Evolutionary conservation across 2,888 invertebrate species (phyloP), one percentile per base, ranked within the genome.

Genomic region (Blastobasis lacticolella): DNA sequence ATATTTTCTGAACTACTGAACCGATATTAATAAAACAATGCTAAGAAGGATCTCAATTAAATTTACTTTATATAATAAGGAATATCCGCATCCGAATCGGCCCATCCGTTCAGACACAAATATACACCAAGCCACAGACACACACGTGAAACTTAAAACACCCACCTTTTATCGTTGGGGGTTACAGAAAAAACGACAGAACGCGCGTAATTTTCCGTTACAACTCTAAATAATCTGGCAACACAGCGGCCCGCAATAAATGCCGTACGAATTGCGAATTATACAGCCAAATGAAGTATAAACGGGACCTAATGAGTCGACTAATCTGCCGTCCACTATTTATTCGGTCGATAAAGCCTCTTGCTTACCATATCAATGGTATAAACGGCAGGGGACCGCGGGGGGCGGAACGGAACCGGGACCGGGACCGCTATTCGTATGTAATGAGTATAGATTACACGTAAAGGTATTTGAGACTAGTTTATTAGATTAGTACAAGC

Each of bases 321-420:
- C 67, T 78, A 78, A 79, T 76, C 69, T 54, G 54, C 53, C 53
- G 55, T 57, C 59, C 59, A 66, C 68, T 65, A 68, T 68, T 62
- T 62, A 60, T 61, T 56, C 57, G 59, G 52, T 47, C 57, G 51
- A 64, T 63, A 64, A 61, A 61, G 45, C 54, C 59, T 59, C 60
- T 65, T 71, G 67, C 66, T 78, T 73, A 72, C 68, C 73, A 75
- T 76, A 78, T 72, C 77, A 76, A 77, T 78, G 64, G 66, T 55
- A 63, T 60, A 70, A 66, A 68, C 58, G 53, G 65, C 59, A 72
- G 71, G 71, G 71, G 69, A 71, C 8, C 58, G 62, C 64, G 57
- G 55, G 63, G 66, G 57, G 64, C 61, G 59, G 49, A 49, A 49
- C 49, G 53, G 36, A 51, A 51, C 40, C 45, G 4, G 53, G 51